A percentile compares a stretch with the other conserved stretches of the same genome.
phyloP scores from a whole-genome alignment of 2,888 invertebrate genomes.

The Leptopilina myrica region DNA sequence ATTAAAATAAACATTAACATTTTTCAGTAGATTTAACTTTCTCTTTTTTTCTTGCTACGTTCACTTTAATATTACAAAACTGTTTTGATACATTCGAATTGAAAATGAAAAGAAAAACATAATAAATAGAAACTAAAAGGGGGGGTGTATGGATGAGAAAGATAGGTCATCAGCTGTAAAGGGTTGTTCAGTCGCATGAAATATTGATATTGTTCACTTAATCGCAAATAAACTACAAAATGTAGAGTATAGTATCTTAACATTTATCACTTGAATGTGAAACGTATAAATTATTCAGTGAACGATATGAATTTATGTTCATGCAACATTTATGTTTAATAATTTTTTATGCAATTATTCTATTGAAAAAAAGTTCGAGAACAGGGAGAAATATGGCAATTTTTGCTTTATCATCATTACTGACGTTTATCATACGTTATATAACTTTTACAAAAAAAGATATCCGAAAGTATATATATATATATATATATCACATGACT shows the following conservation, averaged over 20 bases:
- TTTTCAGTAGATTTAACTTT: conserved; percentile 44
- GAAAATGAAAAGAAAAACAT: too few species aligned
- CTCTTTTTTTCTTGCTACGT: conserved; percentile 39
- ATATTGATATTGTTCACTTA: conserved; percentile 20
- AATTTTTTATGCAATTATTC: too few species aligned
- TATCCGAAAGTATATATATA: too few species aligned
- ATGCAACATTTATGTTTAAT: too few species aligned
- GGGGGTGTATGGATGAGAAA: background rate
- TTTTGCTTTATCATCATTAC: conserved; percentile 8
- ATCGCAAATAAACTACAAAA: background rate
- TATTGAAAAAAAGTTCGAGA: background rate
- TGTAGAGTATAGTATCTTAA: too few species aligned
- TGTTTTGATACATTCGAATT: background rate
- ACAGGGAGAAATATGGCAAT: background rate
- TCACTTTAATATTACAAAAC: conserved; percentile 39
- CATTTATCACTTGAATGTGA: too few species aligned
- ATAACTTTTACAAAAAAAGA: background rate
- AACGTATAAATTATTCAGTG: too few species aligned
- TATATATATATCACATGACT: background rate
- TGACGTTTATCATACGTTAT: background rate
- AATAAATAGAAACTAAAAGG: too few species aligned
- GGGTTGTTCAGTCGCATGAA: conserved; percentile 15
- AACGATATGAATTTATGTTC: too few species aligned
- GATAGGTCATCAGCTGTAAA: background rate
- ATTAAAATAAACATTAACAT: conserved; percentile 3